phyloP scores from a whole-genome alignment of 2,113 vertebrate species.

The Hydrolagus affinis region DNA sequence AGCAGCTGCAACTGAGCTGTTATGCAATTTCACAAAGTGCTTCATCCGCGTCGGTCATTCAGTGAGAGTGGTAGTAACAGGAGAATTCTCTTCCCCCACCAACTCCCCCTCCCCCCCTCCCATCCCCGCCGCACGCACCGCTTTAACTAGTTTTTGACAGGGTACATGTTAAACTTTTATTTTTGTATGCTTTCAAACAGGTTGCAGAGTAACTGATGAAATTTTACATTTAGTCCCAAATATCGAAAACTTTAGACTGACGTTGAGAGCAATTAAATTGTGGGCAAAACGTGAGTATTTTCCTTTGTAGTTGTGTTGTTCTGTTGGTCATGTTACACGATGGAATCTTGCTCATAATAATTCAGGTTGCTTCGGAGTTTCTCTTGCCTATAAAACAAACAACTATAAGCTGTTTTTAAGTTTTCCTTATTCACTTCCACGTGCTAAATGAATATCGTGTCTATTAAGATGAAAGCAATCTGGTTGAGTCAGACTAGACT shows the following conservation, averaged over 20 bases:
- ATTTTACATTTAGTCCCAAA: constrained; percentile 85
- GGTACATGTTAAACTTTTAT: constrained; percentile 34
- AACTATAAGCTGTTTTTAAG: too few relatives aligned
- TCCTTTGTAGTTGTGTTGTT: not conserved
- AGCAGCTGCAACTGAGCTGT: not conserved
- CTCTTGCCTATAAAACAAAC: too few relatives aligned
- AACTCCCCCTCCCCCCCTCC: too few relatives aligned
- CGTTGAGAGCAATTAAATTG: constrained; percentile 82
- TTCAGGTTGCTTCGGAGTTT: too few relatives aligned
- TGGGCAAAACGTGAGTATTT: constrained; percentile 85
- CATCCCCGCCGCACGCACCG: too few relatives aligned
- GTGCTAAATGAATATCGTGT: constrained; percentile 36
- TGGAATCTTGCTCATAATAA: too few relatives aligned
- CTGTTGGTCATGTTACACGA: too few relatives aligned
- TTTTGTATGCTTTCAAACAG: constrained; percentile 51
- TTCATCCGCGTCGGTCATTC: not conserved
- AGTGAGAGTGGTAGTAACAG: too few relatives aligned
- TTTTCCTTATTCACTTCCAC: constrained; percentile 46
- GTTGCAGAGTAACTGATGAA: constrained; percentile 84
- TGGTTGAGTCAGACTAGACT: too few relatives aligned
- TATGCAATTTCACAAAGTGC: not conserved
- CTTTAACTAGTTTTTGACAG: constrained; percentile 32
- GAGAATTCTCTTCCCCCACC: too few relatives aligned
- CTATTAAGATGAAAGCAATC: too few relatives aligned
- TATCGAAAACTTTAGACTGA: constrained; percentile 81